Base-by-base conservation (phyloP, 2,113 vertebrate species). In the Oncorhynchus mykiss region DNA sequence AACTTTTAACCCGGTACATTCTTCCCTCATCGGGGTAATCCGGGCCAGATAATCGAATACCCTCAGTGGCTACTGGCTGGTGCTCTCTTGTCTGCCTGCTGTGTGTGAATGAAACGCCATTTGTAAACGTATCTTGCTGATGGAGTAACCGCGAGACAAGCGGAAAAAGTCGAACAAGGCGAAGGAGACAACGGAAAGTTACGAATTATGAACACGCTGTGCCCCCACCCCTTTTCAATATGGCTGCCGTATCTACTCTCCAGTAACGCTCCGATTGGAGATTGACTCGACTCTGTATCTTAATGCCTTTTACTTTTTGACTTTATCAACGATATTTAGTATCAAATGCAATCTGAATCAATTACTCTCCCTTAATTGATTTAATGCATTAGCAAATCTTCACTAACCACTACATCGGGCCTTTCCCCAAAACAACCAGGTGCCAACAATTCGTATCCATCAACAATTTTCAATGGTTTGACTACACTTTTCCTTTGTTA, bases 401-500 rank as follows among this genome's bases (percentile, higher is more conserved):
- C 82, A 90, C 80, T 84, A 76, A 79, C 84, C 87, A 87, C 87
- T 86, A 84, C 77, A 82, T 80, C 82, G 89, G 88, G 87, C 86
- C 90, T 86, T 87, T 66, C 73, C 86, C 83, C 71, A 86, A 88
- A 90, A 91, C 87, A 82, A 71, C 70, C 82, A 80, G 85, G 86
- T 82, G 88, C 83, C 88, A 87, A 86, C 90, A 88, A 82, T 89
- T 88, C 86, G 87, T 88, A 88, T 87, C 90, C 86, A 89, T 89
- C 90, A 88, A 81, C 91, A 88, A 90, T 84, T 91, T 86, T 91
- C 91, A 86, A 94, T 94, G 94, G 88, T 94, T 85, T 93, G 95
- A 96, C 89, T 82, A 87, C 93, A 89, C 93, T 91, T 88, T 73
- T 75, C 82, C 34, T 60, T 71, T 70, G 72, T 71, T 76, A 79